A percentile compares a stretch with the other conserved stretches of the same genome.
phyloP scores from a whole-genome alignment of 2,888 invertebrate species.

The Agrochola lota region DNA sequence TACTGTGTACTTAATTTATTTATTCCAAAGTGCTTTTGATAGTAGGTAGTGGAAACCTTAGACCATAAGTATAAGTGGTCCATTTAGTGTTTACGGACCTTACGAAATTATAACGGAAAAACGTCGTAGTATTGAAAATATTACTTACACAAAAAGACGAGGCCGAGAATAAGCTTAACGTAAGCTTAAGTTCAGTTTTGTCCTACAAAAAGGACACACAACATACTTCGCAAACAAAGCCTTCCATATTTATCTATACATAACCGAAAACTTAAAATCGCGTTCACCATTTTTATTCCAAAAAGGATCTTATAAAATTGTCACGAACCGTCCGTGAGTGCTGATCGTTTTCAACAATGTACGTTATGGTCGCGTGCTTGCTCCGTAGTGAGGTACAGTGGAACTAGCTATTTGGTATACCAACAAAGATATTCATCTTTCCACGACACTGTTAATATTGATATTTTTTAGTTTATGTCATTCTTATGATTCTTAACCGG shows the following conservation, averaged over 20 bases:
- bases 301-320: conserved; percentile 52
- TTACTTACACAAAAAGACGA: conserved; percentile 12
- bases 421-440: neutral
- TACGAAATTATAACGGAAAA: neutral
- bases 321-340: conserved; percentile 54
- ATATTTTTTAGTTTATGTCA: too few species aligned
- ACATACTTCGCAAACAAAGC: conserved; percentile 29
- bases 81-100: neutral
- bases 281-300: conserved; percentile 41
- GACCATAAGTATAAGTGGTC: too few species aligned
- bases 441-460: too few species aligned
- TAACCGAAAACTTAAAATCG: conserved; percentile 43
- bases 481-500: too few species aligned
- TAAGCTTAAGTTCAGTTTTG: conserved; percentile 27
- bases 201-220: conserved; percentile 35
- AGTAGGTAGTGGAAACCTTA: too few species aligned
- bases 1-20: too few species aligned
- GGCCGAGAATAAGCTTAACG: conserved; percentile 20
- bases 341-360: conserved; percentile 59
- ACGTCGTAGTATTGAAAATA: conserved; percentile 13
- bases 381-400: conserved; percentile 20
- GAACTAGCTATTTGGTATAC: conserved; percentile 5
- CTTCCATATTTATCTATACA: conserved; percentile 18
- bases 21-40: too few species aligned
- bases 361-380: conserved; percentile 40